Evolutionary conservation across 2,888 invertebrate genomes (phyloP).

Genomic region (Meiosimyza decipiens): DNA sequence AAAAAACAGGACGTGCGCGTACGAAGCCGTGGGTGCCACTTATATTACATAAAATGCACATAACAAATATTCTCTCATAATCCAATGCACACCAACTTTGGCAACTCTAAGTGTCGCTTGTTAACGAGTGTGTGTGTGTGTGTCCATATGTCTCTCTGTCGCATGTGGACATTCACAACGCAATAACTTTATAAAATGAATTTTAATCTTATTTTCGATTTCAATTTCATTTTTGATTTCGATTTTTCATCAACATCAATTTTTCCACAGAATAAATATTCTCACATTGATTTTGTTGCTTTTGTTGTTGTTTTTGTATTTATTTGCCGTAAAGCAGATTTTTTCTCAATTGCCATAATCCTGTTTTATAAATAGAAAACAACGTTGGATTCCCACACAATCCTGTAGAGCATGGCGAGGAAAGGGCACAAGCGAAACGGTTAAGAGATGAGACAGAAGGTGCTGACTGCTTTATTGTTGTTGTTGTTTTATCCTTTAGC

Average conservation of each 20-base stretch:
- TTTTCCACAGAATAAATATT: constrained; percentile 5
- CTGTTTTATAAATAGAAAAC: neutral
- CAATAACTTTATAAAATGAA: constrained; percentile 5
- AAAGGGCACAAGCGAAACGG: too few species aligned
- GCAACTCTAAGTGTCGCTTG: too few species aligned
- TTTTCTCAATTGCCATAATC: constrained; percentile 28
- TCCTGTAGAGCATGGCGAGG: neutral
- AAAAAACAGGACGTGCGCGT: too few species aligned
- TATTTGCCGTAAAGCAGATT: constrained; percentile 10
- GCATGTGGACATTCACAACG: neutral
- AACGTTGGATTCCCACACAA: too few species aligned
- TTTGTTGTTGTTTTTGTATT: constrained; percentile 24
- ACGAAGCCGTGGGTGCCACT: too few species aligned
- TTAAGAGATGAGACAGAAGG: neutral
- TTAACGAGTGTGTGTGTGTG: too few species aligned
- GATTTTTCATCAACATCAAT: constrained; percentile 17
- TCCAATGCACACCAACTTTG: too few species aligned
- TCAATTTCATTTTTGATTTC: neutral
- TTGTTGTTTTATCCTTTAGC: neutral
- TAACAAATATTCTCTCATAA: too few species aligned
- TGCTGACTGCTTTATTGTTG: neutral
- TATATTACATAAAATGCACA: too few species aligned
- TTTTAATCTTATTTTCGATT: constrained; percentile 13
- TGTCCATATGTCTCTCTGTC: too few species aligned
- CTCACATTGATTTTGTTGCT: neutral